A percentile compares a stretch with the other conserved stretches of the same genome.
Conservation (phyloP, 2,888 invertebrate species). For the Ceriagrion tenellum region DNA sequence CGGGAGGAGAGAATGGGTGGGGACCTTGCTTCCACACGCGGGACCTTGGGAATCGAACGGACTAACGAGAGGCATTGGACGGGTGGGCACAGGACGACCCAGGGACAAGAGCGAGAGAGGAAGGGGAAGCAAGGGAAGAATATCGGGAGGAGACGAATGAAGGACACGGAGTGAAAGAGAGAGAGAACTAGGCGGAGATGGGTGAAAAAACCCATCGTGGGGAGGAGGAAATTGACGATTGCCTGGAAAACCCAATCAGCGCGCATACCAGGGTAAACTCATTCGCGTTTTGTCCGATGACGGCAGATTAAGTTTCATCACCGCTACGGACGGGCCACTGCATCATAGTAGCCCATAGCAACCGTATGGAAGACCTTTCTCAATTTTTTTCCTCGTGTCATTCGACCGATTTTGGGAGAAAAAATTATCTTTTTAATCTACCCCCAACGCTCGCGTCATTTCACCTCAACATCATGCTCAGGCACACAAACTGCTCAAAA, state of each 20-base stretch:
- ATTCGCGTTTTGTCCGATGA: not conserved
- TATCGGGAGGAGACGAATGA: not conserved
- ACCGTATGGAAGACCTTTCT: not conserved
- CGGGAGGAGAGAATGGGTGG: no score
- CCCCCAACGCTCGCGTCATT: no score
- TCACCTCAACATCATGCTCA: no score
- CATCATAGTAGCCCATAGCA: not conserved
- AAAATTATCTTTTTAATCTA: no score
- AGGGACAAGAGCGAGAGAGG: not conserved
- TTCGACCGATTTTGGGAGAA: not conserved
- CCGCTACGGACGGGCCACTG: not conserved
- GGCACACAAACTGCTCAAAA: no score
- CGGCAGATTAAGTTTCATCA: not conserved
- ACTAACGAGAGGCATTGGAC: not conserved
- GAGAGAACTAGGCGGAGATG: not conserved
- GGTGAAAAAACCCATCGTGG: not conserved
- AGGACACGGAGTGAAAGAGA: not conserved
- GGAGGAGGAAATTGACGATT: not conserved
- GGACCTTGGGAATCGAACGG: not conserved
- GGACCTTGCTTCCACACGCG: not conserved
- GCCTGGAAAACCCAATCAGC: not conserved
- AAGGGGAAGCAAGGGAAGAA: not conserved
- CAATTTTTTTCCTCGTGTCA: not conserved
- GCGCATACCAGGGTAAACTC: not conserved
- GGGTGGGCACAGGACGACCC: not conserved